phyloP scores from a whole-genome alignment of 2,113 vertebrate genomes.

The Ursus arctos region DNA sequence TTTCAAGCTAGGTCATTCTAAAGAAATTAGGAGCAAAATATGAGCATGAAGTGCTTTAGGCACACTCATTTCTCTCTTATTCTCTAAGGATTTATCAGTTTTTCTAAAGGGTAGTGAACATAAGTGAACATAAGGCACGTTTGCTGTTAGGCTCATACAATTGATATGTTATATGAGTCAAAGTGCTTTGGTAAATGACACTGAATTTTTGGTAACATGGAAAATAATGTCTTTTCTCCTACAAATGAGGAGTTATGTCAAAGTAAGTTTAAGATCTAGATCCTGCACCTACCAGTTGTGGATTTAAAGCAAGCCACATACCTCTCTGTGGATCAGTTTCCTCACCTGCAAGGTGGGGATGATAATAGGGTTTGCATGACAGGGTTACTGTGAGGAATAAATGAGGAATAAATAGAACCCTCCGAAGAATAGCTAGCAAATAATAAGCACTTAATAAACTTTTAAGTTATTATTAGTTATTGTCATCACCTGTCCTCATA shows the following conservation, averaged over 20 bases:
- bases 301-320: background rate
- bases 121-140: background rate
- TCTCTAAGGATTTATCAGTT: background rate
- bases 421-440: background rate
- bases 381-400: background rate
- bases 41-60: background rate
- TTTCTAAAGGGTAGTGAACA: background rate
- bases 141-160: background rate
- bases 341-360: background rate
- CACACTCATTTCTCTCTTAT: background rate
- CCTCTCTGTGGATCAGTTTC: background rate
- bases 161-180: background rate
- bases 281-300: background rate
- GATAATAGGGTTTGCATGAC: background rate
- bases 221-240: background rate
- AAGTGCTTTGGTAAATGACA: background rate
- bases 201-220: background rate
- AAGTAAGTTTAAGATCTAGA: background rate
- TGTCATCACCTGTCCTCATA: background rate
- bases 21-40: slow-evolving; percentile 51
- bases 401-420: background rate
- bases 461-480: background rate
- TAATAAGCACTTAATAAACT: background rate
- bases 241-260: background rate
- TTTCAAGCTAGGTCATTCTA: background rate